phyloP scores from a whole-genome alignment of 2,797 vertebrate genomes.

The Euthynnus affinis region DNA sequence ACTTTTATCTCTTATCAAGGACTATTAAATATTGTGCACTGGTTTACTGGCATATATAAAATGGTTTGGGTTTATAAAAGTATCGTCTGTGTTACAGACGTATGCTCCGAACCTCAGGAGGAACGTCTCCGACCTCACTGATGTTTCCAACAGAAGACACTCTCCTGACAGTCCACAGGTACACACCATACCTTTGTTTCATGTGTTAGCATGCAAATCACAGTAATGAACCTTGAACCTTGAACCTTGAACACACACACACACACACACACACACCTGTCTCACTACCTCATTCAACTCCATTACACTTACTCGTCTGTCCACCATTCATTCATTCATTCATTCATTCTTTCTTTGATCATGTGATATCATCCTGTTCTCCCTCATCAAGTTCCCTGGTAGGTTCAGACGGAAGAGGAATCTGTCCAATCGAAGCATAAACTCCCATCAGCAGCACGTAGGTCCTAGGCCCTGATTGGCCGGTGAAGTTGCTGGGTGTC shows the following conservation, averaged over 20 bases:
- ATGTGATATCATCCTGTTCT: slow-evolving; percentile 49
- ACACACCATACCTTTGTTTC: too few relatives aligned
- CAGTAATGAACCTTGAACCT: too few relatives aligned
- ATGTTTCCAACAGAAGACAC: slow-evolving; percentile 58
- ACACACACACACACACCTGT: not conserved
- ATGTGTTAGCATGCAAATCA: too few relatives aligned
- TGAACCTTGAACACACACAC: not conserved
- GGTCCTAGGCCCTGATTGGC: slow-evolving; percentile 66
- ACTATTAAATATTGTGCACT: too few relatives aligned
- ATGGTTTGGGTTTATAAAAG: too few relatives aligned
- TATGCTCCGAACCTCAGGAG: slow-evolving; percentile 73
- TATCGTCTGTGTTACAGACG: slow-evolving; percentile 51
- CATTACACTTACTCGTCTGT: not conserved
- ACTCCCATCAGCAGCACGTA: slow-evolving; percentile 73
- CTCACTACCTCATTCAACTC: not conserved
- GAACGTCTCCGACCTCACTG: slow-evolving; percentile 75
- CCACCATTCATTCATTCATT: not conserved
- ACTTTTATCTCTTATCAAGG: too few relatives aligned
- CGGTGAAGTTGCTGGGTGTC: not conserved
- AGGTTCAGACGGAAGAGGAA: slow-evolving; percentile 77
- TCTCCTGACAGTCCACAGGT: slow-evolving; percentile 59
- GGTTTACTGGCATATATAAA: too few relatives aligned
- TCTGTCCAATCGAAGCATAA: slow-evolving; percentile 79
- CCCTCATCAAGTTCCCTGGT: slow-evolving; percentile 72
- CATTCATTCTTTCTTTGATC: not conserved